Evolutionary conservation across 2,888 invertebrate species (phyloP).

Genomic region (Rutpela maculata): DNA sequence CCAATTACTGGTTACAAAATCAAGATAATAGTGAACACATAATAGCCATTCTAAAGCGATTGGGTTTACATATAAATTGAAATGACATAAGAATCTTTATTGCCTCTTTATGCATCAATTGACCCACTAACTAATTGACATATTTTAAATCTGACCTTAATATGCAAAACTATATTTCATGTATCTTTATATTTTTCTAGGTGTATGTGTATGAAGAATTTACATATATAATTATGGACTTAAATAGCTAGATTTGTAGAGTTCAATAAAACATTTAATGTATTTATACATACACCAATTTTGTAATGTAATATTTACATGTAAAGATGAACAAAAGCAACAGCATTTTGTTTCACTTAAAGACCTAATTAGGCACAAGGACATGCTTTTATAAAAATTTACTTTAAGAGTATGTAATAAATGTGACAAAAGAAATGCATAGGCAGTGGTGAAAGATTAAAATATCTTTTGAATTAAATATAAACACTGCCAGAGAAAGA

Average conservation of each 20-base stretch:
- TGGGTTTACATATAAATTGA: constrained; percentile 13
- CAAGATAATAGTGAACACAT: neutral
- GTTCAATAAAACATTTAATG: neutral
- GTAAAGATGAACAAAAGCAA: no score
- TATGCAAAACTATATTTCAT: neutral
- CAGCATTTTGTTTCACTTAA: no score
- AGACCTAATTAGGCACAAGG: no score
- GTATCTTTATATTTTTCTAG: neutral
- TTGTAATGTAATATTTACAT: neutral
- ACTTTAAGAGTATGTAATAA: no score
- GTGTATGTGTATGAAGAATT: neutral
- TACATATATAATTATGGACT: neutral
- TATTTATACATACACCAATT: neutral
- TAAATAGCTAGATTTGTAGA: no score
- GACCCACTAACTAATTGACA: constrained; percentile 19
- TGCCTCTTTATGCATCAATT: constrained; percentile 12
- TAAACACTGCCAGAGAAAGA: no score
- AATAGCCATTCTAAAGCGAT: constrained; percentile 22
- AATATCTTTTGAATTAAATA: no score
- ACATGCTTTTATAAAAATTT: no score
- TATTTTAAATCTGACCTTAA: constrained; percentile 4
- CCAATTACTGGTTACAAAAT: constrained; percentile 21
- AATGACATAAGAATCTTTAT: constrained; percentile 7
- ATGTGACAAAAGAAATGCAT: no score
- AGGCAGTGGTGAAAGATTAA: no score